phyloP scores from a whole-genome alignment of 2,797 vertebrate genomes.

The Orestias chungarensis region DNA sequence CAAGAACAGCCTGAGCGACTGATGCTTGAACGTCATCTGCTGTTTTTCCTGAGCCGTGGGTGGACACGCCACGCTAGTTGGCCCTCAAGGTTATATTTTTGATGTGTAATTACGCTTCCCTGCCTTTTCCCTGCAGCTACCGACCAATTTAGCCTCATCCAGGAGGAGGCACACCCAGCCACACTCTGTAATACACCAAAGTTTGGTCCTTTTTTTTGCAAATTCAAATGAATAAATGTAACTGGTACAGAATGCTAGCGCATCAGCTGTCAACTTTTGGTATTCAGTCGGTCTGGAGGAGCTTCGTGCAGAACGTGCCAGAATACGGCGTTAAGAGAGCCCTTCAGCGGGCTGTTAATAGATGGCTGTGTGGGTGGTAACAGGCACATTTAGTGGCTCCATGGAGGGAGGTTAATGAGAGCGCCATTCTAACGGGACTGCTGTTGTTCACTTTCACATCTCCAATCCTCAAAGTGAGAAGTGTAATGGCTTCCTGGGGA shows the following conservation, averaged over 20 bases:
- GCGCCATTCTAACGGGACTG: constrained; percentile 58
- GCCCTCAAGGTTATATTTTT: constrained; percentile 66
- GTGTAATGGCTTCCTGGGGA: constrained; percentile 72
- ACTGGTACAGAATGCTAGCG: constrained; percentile 30
- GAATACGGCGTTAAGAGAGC: constrained; percentile 61
- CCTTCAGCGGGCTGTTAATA: constrained; percentile 66
- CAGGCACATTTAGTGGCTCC: constrained; percentile 68
- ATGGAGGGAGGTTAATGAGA: constrained; percentile 78
- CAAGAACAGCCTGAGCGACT: constrained; percentile 44
- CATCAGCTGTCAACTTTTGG: constrained; percentile 59
- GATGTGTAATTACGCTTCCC: constrained; percentile 71
- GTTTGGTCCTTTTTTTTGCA: constrained; percentile 17
- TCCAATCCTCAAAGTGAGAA: constrained; percentile 68
- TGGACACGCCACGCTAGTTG: constrained; percentile 58
- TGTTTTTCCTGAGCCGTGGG: constrained; percentile 59
- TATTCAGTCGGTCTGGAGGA: constrained; percentile 43
- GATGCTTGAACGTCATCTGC: constrained; percentile 39
- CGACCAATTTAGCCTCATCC: constrained; percentile 66
- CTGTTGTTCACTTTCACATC: constrained; percentile 74
- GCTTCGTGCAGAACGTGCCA: constrained; percentile 44
- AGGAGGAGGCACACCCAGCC: constrained; percentile 71
- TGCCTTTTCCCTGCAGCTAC: constrained; percentile 51
- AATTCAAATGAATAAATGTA: constrained; percentile 15
- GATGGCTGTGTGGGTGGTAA: constrained; percentile 71
- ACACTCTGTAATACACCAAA: constrained; percentile 62